Base-by-base conservation (phyloP, 1,140 invertebrate species). In the Odontomachus brunneus region DNA sequence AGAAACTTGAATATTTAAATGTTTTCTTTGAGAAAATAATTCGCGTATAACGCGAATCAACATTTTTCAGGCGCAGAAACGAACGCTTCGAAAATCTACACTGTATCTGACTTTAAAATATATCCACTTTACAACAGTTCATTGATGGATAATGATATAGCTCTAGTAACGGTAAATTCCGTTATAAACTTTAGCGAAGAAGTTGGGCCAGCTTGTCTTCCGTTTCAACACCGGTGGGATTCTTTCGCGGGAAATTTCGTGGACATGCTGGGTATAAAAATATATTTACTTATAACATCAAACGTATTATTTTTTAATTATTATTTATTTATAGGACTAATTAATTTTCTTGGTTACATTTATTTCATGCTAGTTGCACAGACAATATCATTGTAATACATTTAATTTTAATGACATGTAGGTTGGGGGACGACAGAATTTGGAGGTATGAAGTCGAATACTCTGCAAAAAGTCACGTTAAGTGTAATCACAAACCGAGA, bases 161-260 rank as follows among this genome's bases (percentile, higher is more conserved):
- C 95, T 0, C 89, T 97, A 1, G 38, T 97, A 0, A 93, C 90
- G 51, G 90, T 96, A 0, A 53, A 71, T 1, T 78, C 87, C 0
- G 82, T 88, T 0, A 96, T 97, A 1, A 71, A 57, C 4, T 97
- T 95, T 86, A 95, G 90, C 48, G 89, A 92, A 0, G 84, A 91
- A 59, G 95, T 97, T 22, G 95, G 95, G 0, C 96, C 96, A 0
- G 95, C 95, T 19, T 97, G 97, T 92, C 88, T 97, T 44, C 96
- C 97, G 0, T 96, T 96, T 84, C 93, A 94, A 83, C 95, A 94
- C 82, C 62, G 83, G 0, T 84, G 71, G 2, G 88, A 93, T 17
- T 89, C 92, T 71, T 95, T 96, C 55, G 89, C 84, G 17, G 95
- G 94, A 19, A 59, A 89, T 38, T 89, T 57, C n/a, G 95, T 96